phyloP scores from a whole-genome alignment of 2,797 vertebrate genomes.

The Hippoglossus hippoglossus region DNA sequence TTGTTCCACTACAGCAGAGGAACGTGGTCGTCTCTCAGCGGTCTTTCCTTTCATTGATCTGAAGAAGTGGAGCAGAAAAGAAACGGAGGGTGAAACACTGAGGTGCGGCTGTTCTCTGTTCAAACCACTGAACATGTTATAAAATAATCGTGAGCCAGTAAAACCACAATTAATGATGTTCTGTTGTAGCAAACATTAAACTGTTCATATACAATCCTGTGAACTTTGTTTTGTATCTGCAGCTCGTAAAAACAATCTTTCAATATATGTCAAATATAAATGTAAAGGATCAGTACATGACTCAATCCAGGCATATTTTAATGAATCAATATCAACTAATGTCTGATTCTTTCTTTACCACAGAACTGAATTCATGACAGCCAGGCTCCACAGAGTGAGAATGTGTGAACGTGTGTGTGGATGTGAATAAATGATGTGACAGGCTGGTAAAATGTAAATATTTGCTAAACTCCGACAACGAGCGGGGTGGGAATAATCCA shows the following conservation, averaged over 20 bases:
- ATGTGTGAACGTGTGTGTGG: background rate
- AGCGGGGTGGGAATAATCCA: background rate
- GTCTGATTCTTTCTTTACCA: background rate
- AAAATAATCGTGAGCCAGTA: constrained; percentile 3
- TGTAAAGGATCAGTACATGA: too few species aligned
- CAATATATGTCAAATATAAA: too few species aligned
- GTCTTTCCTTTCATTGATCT: constrained; percentile 47
- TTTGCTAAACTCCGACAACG: background rate
- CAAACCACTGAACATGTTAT: constrained; percentile 1
- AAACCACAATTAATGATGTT: background rate
- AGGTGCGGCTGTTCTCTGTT: constrained; percentile 12
- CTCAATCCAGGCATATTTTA: too few species aligned
- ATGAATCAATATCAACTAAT: too few species aligned
- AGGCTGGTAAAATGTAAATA: background rate
- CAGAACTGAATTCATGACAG: background rate
- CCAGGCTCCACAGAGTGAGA: background rate
- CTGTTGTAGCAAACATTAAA: background rate
- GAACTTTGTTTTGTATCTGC: constrained; percentile 1
- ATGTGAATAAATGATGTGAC: background rate
- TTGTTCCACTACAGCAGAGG: constrained; percentile 9
- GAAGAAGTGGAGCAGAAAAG: constrained; percentile 48
- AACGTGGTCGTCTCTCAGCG: constrained; percentile 20
- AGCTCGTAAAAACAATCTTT: background rate
- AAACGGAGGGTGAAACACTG: constrained; percentile 29
- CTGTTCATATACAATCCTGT: background rate